These are phyloP conservation scores for Chloroceryle amazona DNA, from an alignment of 2,797 vertebrate genomes.

Conservation along the genomic window DNA sequence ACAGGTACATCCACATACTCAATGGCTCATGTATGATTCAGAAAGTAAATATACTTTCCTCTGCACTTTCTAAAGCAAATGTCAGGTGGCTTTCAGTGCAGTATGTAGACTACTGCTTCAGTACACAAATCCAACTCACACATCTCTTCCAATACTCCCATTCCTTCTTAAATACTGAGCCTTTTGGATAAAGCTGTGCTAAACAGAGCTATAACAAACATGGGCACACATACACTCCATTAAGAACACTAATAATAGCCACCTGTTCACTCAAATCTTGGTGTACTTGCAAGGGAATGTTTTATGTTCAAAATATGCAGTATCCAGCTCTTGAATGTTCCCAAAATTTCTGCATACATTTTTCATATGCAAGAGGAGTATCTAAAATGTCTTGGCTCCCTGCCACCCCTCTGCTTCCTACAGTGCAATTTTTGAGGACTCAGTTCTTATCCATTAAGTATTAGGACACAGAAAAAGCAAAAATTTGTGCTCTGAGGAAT, in stretches of 20 bases:
- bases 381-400: neutral
- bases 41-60: neutral
- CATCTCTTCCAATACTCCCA: neutral
- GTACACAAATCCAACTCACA: neutral
- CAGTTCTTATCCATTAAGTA: conserved; percentile 15
- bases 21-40: neutral
- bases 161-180: neutral
- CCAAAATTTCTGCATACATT: neutral
- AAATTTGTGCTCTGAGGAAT: conserved; percentile 52
- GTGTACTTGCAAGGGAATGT: neutral
- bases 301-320: neutral
- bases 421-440: neutral
- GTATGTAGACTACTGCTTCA: neutral
- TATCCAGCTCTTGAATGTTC: neutral
- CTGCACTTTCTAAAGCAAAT: conserved; percentile 39
- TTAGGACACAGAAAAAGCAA: conserved; percentile 4
- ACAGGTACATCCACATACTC: neutral
- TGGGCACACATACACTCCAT: neutral
- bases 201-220: neutral
- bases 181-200: neutral
- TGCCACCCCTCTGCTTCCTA: neutral
- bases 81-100: neutral
- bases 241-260: neutral
- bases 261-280: neutral
- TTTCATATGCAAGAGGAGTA: neutral